Conservation (phyloP, 2,888 invertebrate species). For the Linnaemya vulpina region DNA sequence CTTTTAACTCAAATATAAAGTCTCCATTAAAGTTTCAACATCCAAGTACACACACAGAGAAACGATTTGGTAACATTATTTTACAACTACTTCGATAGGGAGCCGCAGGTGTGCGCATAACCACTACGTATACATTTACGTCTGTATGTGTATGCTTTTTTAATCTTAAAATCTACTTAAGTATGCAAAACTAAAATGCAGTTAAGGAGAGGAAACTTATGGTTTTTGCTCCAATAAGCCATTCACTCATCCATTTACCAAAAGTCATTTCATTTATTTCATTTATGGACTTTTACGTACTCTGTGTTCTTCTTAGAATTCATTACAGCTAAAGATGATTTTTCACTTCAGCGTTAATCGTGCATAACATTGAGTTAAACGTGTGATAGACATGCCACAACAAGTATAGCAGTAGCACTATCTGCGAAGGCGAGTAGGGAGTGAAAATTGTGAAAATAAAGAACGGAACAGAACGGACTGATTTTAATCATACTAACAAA, state of each 20-base stretch:
- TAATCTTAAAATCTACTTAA: neutral
- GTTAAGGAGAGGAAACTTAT: neutral
- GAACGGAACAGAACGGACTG: neutral
- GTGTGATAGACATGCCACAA: constrained; percentile 13
- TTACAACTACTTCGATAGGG: neutral
- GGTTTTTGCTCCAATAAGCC: constrained; percentile 10
- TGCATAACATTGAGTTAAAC: constrained; percentile 55
- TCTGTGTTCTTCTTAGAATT: constrained; percentile 18
- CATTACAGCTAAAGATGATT: constrained; percentile 29
- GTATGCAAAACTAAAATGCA: neutral
- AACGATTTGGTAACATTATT: neutral
- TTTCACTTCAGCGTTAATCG: constrained; percentile 48
- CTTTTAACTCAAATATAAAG: neutral
- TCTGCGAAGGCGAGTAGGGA: neutral
- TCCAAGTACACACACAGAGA: too few species aligned
- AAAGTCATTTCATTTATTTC: constrained; percentile 16
- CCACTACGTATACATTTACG: neutral
- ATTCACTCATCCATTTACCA: neutral
- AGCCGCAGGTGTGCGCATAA: constrained; percentile 7
- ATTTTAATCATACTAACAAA: neutral
- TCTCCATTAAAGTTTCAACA: neutral
- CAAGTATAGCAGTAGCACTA: neutral
- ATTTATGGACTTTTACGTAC: neutral
- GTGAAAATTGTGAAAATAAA: neutral
- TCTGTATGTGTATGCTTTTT: neutral